phyloP scores from a whole-genome alignment of 2,888 invertebrate species.

The Chrysotoxum bicinctum region DNA sequence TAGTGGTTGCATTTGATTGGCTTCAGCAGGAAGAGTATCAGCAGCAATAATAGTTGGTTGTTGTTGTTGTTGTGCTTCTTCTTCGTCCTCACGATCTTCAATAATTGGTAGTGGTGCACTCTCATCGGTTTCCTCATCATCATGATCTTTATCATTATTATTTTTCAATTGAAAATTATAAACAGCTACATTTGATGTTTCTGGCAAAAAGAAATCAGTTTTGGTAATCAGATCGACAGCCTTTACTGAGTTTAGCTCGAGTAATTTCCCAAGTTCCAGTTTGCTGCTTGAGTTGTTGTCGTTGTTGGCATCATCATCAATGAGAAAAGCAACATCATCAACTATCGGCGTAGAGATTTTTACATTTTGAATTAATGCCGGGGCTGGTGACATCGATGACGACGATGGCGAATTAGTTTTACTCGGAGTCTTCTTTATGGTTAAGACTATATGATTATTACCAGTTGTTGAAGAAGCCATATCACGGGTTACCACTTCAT shows the following conservation, averaged over 20 bases:
- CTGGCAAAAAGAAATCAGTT: constrained; percentile 25
- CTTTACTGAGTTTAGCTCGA: constrained; percentile 4
- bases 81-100: not conserved
- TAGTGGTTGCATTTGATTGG: too few species aligned
- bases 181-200: constrained; percentile 21
- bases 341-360: constrained; percentile 25
- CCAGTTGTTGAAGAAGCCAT: constrained; percentile 75
- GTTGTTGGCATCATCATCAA: constrained; percentile 19
- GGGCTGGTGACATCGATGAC: constrained; percentile 74
- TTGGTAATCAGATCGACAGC: constrained; percentile 38
- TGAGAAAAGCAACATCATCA: constrained; percentile 16
- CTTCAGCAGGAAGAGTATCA: not conserved
- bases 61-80: not conserved
- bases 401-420: constrained; percentile 77
- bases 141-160: constrained; percentile 46
- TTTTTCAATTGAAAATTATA: constrained; percentile 48
- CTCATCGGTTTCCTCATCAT: not conserved
- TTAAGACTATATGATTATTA: constrained; percentile 78
- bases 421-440: constrained; percentile 79
- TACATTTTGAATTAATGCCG: constrained; percentile 37
- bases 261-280: constrained; percentile 8
- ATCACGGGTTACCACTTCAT: constrained; percentile 77
- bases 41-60: not conserved
- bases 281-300: not conserved
- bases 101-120: not conserved